These are phyloP conservation scores for Pherbina coryleti DNA, from an alignment of 2,888 invertebrate species.

Conservation along the genomic window DNA sequence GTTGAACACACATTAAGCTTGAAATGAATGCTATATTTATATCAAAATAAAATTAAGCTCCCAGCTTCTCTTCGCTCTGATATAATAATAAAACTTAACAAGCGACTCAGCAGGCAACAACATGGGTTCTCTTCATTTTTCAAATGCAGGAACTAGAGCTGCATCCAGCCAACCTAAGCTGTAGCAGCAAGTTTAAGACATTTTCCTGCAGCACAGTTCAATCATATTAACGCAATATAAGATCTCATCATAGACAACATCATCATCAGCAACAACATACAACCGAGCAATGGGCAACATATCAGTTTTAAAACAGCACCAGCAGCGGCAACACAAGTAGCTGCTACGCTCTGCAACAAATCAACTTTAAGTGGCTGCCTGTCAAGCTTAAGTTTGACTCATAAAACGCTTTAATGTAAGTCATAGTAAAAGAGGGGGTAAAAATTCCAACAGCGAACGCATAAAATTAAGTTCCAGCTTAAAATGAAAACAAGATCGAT, in stretches of 20 bases:
- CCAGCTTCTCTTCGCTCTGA: neutral
- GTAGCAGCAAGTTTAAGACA: too few species aligned
- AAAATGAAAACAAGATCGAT: constrained; percentile 17
- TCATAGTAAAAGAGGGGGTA: neutral
- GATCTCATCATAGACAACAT: constrained; percentile 40
- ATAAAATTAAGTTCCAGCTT: neutral
- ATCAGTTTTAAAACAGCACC: constrained; percentile 9
- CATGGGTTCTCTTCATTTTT: too few species aligned
- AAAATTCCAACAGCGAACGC: neutral
- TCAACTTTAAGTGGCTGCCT: constrained; percentile 6
- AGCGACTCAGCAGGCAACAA: too few species aligned
- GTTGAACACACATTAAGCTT: too few species aligned
- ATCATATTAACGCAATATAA: constrained; percentile 30
- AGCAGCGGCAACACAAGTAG: constrained; percentile 42
- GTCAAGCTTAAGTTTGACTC: neutral
- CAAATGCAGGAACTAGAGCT: too few species aligned
- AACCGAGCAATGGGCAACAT: too few species aligned
- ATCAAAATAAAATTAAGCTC: neutral
- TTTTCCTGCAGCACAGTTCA: neutral
- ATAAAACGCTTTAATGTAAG: neutral
- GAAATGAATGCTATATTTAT: neutral
- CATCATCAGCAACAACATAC: constrained; percentile 42
- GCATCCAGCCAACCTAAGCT: too few species aligned
- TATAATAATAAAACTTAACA: too few species aligned
- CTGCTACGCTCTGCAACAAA: neutral